Percentiles rank a stretch among this genome's conserved stretches.
phyloP scores from a whole-genome alignment of 2,888 invertebrate species.

The Andricus quercusramuli region DNA sequence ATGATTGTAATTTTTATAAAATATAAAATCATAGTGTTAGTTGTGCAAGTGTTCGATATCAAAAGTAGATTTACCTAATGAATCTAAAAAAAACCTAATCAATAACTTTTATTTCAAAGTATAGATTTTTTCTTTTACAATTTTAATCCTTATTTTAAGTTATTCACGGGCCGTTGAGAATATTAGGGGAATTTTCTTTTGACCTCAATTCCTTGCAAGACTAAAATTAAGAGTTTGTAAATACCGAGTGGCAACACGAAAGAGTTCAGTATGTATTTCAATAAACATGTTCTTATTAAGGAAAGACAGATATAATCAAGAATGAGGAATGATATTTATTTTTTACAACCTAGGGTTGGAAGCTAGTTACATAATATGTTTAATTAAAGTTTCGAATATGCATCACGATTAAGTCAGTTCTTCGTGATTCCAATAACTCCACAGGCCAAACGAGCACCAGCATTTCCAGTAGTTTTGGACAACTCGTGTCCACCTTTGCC shows the following conservation, averaged over 20 bases:
- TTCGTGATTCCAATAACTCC: conserved; percentile 91
- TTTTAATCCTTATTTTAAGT: no score
- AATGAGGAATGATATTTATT: conserved; percentile 41
- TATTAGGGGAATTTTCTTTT: not conserved
- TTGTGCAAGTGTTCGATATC: not conserved
- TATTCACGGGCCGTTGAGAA: no score
- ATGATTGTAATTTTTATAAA: not conserved
- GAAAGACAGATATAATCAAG: conserved; percentile 48
- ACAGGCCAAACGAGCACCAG: conserved; percentile 93
- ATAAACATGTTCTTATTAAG: conserved; percentile 42
- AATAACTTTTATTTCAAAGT: not conserved
- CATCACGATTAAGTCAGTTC: conserved; percentile 65
- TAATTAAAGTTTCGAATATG: conserved; percentile 20
- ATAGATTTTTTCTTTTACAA: no score
- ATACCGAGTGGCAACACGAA: not conserved
- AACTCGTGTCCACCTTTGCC: conserved; percentile 96
- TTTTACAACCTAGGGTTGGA: conserved; percentile 41
- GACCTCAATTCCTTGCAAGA: not conserved
- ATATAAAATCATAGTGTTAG: not conserved
- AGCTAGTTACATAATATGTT: conserved; percentile 32
- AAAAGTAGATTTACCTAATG: not conserved
- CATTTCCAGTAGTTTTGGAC: conserved; percentile 96
- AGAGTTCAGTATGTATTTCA: conserved; percentile 3
- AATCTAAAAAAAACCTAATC: no score
- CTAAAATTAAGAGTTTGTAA: not conserved